phyloP scores from a whole-genome alignment of 2,113 vertebrate genomes.

The Lynx canadensis region DNA sequence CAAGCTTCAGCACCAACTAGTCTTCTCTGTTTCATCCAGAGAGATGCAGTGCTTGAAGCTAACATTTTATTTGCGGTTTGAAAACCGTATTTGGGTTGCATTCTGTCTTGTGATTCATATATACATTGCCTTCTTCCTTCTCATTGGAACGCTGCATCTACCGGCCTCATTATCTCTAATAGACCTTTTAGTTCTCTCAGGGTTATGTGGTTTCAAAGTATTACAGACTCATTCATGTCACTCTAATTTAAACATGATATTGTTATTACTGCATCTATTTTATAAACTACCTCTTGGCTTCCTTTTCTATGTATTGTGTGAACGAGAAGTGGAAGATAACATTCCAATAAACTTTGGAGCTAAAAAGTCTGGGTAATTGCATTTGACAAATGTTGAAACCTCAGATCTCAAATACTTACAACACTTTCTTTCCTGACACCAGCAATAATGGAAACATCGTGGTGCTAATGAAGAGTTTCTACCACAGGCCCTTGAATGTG shows the following conservation, averaged over 20 bases:
- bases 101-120: slow-evolving; percentile 74
- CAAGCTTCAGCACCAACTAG: slow-evolving; percentile 47
- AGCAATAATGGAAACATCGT: slow-evolving; percentile 49
- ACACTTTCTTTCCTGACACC: slow-evolving; percentile 60
- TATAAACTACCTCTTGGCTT: slow-evolving; percentile 51
- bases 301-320: not conserved
- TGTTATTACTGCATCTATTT: slow-evolving; percentile 79
- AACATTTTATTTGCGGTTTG: slow-evolving; percentile 59
- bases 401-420: slow-evolving; percentile 52
- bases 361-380: slow-evolving; percentile 72
- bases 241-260: slow-evolving; percentile 80
- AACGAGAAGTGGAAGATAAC: slow-evolving; percentile 65
- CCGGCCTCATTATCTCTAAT: slow-evolving; percentile 81
- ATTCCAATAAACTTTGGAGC: slow-evolving; percentile 60
- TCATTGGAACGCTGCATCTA: slow-evolving; percentile 57
- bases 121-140: slow-evolving; percentile 68
- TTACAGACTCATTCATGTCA: slow-evolving; percentile 81
- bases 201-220: slow-evolving; percentile 79
- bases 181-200: slow-evolving; percentile 80
- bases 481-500: slow-evolving; percentile 44
- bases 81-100: slow-evolving; percentile 72
- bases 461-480: slow-evolving; percentile 65
- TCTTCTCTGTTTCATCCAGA: slow-evolving; percentile 64
- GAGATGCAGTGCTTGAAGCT: not conserved
- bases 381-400: slow-evolving; percentile 67